Evolutionary conservation across 1,140 invertebrate species (phyloP).

Genomic region (Copidosoma floridanum): DNA sequence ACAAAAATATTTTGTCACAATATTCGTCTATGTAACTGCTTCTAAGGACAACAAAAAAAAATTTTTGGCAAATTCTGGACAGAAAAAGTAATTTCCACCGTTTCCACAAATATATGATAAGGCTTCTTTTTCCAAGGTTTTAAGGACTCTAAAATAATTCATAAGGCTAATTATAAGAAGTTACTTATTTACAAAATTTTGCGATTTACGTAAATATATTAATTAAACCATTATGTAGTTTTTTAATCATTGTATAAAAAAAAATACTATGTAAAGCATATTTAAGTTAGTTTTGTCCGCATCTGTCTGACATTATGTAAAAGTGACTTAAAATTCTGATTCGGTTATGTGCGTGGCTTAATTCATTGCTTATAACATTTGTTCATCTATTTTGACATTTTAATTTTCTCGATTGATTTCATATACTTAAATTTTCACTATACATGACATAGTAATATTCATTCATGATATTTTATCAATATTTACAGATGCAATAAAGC

Average conservation of each 20-base stretch:
- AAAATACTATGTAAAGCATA: no score
- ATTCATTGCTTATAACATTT: conserved; percentile 4
- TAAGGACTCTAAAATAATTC: not conserved
- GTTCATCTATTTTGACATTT: no score
- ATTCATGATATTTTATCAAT: no score
- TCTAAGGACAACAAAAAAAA: not conserved
- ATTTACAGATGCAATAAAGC: conserved; percentile 14
- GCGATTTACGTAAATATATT: not conserved
- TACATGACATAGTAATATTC: no score
- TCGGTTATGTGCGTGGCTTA: conserved; percentile 2
- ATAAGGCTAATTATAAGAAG: not conserved
- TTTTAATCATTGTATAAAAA: not conserved
- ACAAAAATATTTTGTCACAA: not conserved
- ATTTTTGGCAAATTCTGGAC: not conserved
- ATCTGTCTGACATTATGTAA: no score
- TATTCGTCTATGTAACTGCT: not conserved
- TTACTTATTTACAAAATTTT: no score
- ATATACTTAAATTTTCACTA: no score
- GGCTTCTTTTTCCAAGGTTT: not conserved
- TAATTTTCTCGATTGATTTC: no score
- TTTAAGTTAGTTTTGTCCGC: no score
- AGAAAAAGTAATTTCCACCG: not conserved
- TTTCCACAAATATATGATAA: not conserved
- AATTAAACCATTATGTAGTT: not conserved
- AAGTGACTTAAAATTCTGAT: no score